Evolutionary conservation across 2,888 invertebrate species (phyloP), one percentile per base, ranked within the genome.

Genomic region (Crematogaster levior): DNA sequence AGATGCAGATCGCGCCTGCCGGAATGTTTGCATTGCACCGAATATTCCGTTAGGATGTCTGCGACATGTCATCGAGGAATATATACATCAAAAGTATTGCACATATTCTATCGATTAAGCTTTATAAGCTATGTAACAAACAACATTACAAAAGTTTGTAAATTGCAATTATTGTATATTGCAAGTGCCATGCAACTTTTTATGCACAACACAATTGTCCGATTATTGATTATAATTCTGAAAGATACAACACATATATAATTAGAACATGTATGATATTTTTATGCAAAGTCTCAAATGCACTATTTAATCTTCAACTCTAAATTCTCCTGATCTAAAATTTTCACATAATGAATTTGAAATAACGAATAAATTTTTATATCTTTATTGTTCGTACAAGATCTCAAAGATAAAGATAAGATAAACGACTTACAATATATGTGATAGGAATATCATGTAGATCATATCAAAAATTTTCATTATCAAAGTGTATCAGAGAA

Each of bases 1-100:
- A 84, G 84, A 82, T 84, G 77, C 75, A 84, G 75, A 84, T 82
- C 75, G 82, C 66, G 70, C 56, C 70, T 77, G 75, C 61, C 40
- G 75, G 77, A 84, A 70, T 70, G 70, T 82, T 82, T 70, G 75
- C 70, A 61, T 75, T 34, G 66, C 70, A 77, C 82, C 70, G 74
- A 70, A 70, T 70, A 82, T 74, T 81, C 83, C 81, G 81, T 68
- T 58, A 83, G 74, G 40, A 74, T 18, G 48, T 58, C 81, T 66
- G 37, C 68, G 30, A 63, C 68, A 74, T 37, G 51, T 66, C 53
- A 40, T 81, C 66, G 74, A 37, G 21, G 5, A 30, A 81, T 74
- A 80, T 27, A 48, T 56, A 48, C 65, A 53, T 72, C 73, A 68
- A 72, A n/a, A 81, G 83, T 83, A 80, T 65, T 34, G 63, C 80